Conservation (phyloP, 1,140 invertebrate genomes). For the Ganaspis sp. region DNA sequence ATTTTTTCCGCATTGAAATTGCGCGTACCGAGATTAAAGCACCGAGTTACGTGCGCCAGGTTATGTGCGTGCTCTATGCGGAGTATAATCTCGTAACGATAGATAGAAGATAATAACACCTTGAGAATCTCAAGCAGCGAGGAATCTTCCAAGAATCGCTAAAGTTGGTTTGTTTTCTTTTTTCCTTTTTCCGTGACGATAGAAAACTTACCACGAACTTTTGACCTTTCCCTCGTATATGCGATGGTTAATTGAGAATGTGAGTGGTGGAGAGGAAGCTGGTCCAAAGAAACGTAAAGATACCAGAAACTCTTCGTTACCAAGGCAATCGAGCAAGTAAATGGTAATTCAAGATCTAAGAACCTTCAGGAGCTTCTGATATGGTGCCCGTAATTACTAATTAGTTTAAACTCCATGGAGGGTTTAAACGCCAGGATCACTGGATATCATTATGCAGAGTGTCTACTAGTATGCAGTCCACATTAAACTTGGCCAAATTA, state of each 20-base stretch:
- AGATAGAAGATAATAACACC: conserved; percentile 17
- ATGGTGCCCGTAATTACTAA: conserved; percentile 11
- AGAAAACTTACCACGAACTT: neutral
- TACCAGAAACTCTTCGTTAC: conserved; percentile 4
- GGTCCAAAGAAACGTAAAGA: neutral
- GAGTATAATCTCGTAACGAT: conserved; percentile 4
- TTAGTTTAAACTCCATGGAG: neutral
- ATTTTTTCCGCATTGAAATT: conserved; percentile 3
- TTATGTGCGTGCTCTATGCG: conserved; percentile 14
- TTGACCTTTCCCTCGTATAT: neutral
- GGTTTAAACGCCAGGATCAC: neutral
- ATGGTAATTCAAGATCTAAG: neutral
- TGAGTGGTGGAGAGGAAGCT: neutral
- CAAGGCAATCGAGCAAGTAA: conserved; percentile 2
- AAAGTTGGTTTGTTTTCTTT: neutral
- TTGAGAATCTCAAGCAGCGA: conserved; percentile 4
- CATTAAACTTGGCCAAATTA: neutral
- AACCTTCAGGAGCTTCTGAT: neutral
- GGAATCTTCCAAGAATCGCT: neutral
- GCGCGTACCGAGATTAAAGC: neutral
- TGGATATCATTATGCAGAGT: neutral
- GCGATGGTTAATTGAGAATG: neutral
- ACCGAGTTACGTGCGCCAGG: neutral
- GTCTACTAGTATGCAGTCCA: neutral
- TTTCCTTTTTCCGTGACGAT: neutral